phyloP scores from a whole-genome alignment of 2,797 vertebrate species.

The Poecile montanus region DNA sequence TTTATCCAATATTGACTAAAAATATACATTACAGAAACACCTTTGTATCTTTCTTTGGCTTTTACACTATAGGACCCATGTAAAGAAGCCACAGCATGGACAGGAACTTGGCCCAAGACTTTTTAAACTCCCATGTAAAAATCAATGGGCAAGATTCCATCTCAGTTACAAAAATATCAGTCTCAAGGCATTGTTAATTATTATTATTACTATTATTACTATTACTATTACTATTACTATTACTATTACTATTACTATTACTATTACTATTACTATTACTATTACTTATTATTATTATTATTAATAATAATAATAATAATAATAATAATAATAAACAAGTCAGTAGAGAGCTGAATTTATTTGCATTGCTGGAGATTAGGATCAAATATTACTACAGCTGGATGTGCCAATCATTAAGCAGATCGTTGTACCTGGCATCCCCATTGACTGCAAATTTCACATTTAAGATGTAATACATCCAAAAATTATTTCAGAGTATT shows the following conservation, averaged over 20 bases:
- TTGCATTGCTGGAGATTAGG: neutral
- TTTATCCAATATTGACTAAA: neutral
- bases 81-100: neutral
- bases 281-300: no score
- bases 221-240: no score
- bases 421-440: rapidly evolving
- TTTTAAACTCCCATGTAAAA: neutral
- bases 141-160: neutral
- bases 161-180: neutral
- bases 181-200: neutral
- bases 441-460: neutral
- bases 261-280: no score
- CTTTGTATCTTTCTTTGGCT: neutral
- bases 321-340: neutral
- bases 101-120: neutral
- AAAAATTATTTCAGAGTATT: neutral
- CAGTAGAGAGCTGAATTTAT: neutral
- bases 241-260: no score
- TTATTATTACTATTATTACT: no score
- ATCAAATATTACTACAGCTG: neutral
- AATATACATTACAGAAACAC: neutral
- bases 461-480: neutral
- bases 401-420: neutral
- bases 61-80: rapidly evolving
- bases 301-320: neutral